Base-by-base conservation (phyloP, 2,888 invertebrate species). In the Xanthia icteritia region DNA sequence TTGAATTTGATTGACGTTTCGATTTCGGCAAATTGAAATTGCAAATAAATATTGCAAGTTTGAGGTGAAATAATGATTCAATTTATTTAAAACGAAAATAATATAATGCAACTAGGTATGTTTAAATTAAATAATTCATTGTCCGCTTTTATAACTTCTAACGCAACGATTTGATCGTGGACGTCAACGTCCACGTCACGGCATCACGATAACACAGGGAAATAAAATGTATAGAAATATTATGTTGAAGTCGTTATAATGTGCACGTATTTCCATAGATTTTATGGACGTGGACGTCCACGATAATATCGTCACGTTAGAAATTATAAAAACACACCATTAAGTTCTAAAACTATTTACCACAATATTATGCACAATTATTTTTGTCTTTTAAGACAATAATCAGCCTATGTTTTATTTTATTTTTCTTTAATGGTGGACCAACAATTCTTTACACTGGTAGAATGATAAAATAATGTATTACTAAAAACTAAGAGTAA, bases 11-110 rank as follows among this genome's bases (percentile, higher is more conserved):
- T 81, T 65, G 74, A 72, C 39, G 58, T 68, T 85, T 66, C 68
- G 48, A 85, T 76, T 78, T 68, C 42, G 45, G 45, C 39, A 54
- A 73, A 74, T 75, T 73, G 77, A 73, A 73, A 79, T 61, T 45
- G 36, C 9, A 36, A 70, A 54, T 77, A 54, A 77, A 79, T 79
- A 79, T 61, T 67, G 11, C 13, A 31, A 42, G 20, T 17, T 36
- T 36, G 15, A 68, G 20, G 42, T 51, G 11, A 51, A 60, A n/a
- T 51, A 69, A 69, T 76, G 31, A 60, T n/a, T 42, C 31, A 60
- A 60, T 60, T 51, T 51, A 42, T 68, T 79, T 48, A 3, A 51
- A 51, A 51, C 23, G 23, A 51, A 51, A 51, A 51, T 51, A 51
- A 23, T 51, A 51, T 20, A 51, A 48, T 48, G 48, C 48, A 51